Percentiles rank a stretch among this genome's conserved stretches.
Evolutionary conservation across 2,113 vertebrate species (phyloP).

Genomic region (Zeus faber): DNA sequence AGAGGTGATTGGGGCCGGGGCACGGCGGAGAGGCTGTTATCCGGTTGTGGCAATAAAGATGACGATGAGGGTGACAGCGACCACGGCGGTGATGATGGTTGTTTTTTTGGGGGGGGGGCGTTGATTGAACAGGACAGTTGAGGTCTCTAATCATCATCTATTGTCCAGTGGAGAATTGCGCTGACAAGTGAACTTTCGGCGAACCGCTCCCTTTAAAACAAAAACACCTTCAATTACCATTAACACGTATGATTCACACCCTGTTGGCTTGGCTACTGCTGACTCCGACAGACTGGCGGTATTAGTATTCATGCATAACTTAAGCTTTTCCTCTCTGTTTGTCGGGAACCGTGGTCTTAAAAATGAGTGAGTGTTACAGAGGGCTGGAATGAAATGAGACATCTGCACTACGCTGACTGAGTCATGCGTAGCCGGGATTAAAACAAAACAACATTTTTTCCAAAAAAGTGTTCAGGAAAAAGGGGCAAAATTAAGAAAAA

Average conservation of each 20-base stretch:
- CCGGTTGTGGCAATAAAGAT: neutral
- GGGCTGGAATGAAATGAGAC: conserved; percentile 28
- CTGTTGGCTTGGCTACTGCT: neutral
- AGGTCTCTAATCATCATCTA: too few species aligned
- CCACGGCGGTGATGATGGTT: too few species aligned
- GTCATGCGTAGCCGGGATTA: too few species aligned
- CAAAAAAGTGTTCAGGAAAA: too few species aligned
- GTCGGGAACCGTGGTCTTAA: conserved; percentile 22
- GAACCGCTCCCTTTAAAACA: conserved; percentile 6
- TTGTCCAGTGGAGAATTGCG: too few species aligned
- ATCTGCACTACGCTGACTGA: conserved; percentile 28
- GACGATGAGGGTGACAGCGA: neutral
- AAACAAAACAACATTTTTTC: too few species aligned
- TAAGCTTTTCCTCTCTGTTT: conserved; percentile 20
- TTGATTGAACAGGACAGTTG: too few species aligned
- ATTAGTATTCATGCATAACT: conserved; percentile 37
- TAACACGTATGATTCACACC: conserved; percentile 19
- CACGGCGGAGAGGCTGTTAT: neutral
- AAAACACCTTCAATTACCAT: conserved; percentile 10
- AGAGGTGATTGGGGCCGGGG: too few species aligned
- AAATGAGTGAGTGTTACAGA: conserved; percentile 27
- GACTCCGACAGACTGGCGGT: conserved; percentile 16
- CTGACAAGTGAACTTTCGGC: conserved; percentile 6
- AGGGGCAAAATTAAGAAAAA: neutral
- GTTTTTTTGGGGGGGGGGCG: too few species aligned